Conservation (phyloP, 2,113 vertebrate species). For the Gasterosteus aculeatus region DNA sequence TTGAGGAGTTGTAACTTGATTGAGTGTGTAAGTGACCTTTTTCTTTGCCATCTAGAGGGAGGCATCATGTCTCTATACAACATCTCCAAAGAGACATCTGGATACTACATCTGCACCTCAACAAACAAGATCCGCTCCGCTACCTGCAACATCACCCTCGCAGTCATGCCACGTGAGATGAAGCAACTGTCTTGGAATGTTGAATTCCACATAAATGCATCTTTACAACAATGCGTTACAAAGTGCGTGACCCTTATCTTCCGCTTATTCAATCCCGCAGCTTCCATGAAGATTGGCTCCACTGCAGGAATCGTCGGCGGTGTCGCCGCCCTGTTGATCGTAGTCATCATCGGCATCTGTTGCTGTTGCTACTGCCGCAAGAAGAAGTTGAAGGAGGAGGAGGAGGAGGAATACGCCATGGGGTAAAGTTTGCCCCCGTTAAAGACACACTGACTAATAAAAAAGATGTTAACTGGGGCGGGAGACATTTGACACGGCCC, state of each 20-base stretch:
- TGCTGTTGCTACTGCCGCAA: constrained; percentile 67
- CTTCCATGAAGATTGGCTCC: constrained; percentile 66
- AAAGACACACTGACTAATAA: not conserved
- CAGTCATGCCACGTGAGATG: constrained; percentile 83
- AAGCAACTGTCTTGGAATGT: not conserved
- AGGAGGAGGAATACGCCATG: constrained; percentile 61
- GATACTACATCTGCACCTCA: constrained; percentile 87
- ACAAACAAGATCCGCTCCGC: constrained; percentile 75
- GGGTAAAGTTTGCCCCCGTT: constrained; percentile 55
- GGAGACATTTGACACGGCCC: not conserved
- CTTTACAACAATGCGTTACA: not conserved
- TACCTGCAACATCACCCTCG: constrained; percentile 86
- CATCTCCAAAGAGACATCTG: constrained; percentile 82
- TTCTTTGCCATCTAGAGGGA: constrained; percentile 55
- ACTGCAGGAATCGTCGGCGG: constrained; percentile 69
- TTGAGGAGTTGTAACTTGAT: not conserved
- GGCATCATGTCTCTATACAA: constrained; percentile 85
- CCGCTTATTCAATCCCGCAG: constrained; percentile 42
- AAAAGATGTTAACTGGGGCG: not conserved
- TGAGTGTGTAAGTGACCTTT: constrained; percentile 1
- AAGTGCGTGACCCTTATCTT: not conserved
- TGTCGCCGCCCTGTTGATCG: constrained; percentile 10
- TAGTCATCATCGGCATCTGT: constrained; percentile 55
- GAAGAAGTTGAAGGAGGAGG: constrained; percentile 60
- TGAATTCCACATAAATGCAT: not conserved